Base-by-base conservation (phyloP, 2,888 invertebrate genomes). In the Spilarctia lutea region DNA sequence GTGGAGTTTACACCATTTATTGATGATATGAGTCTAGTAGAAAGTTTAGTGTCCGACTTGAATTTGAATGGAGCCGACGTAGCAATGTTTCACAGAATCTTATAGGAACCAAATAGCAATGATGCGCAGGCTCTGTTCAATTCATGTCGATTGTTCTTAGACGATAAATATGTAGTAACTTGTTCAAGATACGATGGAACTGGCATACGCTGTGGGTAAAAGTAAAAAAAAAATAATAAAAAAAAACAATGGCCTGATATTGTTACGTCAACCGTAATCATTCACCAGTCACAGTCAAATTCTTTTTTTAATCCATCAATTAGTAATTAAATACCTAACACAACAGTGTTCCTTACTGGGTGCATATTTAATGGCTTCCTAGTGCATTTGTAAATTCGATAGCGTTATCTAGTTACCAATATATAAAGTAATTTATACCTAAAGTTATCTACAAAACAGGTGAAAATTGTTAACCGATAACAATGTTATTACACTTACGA, bases 371-470 rank as follows among this genome's bases (percentile, higher is more conserved):
- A 27, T 27, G 27, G 27, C 27, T 27, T 16, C 27, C n/a, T n/a
- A 3, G 27, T 27, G 4, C n/a, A 13, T 13, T 27, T 60, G 60
- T 16, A 60, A 27, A 60, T 60, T 60, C 8, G 60, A 60, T 60
- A 60, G 16, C 27, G 60, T 82, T 60, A 60, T 27, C 60, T 16
- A 27, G 60, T 11, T 27, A 60, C 27, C n/a, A 56, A 3, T 56
- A 56, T 56, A n/a, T n/a, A 10, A 24, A 56, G 20, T n/a, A 56
- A 56, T n/a, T 56, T 56, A 56, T 56, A 56, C 52, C n/a, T n/a
- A 11, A n/a, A 8, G n/a, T 56, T 56, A 56, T 56, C 52, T 56
- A 56, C 11, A 56, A 56, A n/a, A 56, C 52, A 56, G 52, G 52
- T 56, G 52, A n/a, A 56, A 56, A n/a, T 56, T 56, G 52, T 56